phyloP scores from a whole-genome alignment of 2,888 invertebrate species.

The Drosophila glabriapex region DNA sequence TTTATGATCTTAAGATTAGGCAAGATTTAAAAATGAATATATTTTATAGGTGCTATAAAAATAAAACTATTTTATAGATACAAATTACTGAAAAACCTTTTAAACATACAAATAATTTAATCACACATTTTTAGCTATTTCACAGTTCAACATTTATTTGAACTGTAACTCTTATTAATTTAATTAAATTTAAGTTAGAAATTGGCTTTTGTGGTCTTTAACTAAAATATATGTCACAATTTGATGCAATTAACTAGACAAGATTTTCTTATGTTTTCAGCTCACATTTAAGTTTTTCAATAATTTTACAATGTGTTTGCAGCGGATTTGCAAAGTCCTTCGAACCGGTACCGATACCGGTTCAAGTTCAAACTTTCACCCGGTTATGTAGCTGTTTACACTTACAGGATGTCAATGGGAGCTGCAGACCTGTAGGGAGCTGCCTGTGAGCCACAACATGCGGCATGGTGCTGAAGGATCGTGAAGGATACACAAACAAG shows the following conservation, averaged over 20 bases:
- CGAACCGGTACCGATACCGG: constrained; percentile 10
- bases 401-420: constrained; percentile 68
- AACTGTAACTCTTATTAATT: not conserved
- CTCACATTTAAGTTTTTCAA: not conserved
- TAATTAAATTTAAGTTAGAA: not conserved
- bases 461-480: not conserved
- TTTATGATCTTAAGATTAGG: not conserved
- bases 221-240: not conserved
- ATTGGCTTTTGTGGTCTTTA: not conserved
- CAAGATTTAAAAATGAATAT: not conserved
- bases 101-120: not conserved
- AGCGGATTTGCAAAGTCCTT: constrained; percentile 27
- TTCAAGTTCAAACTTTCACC: constrained; percentile 21
- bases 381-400: constrained; percentile 72
- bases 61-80: not conserved
- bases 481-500: not conserved
- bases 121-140: not conserved
- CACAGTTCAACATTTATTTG: not conserved
- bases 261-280: not conserved
- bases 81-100: not conserved
- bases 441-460: constrained; percentile 10
- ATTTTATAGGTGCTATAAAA: not conserved
- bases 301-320: not conserved
- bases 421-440: constrained; percentile 20
- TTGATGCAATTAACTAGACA: not conserved